Base-by-base conservation (phyloP, 23 tunicate species). In the Phallusia fumigata region DNA sequence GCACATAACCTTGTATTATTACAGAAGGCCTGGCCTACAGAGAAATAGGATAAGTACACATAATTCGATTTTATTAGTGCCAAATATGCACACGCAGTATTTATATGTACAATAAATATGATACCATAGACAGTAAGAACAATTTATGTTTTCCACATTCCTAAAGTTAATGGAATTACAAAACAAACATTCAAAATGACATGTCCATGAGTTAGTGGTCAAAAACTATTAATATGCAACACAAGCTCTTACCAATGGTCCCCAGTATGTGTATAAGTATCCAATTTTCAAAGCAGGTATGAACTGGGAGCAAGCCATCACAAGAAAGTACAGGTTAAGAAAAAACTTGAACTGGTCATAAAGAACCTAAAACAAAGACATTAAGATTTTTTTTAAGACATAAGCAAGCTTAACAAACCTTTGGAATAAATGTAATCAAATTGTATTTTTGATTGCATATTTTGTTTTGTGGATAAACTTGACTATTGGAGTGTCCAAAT, bases 271-370 rank as follows among this genome's bases (percentile, higher is more conserved):
- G 86, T 94, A 94, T 35, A 94, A 35, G 53, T 84, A 94, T 0
- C 98, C 98, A 21, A 94, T 90, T 78, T 89, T 89, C 18, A 94
- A 79, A 13, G 84, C 89, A 10, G 98, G 98, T 50, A 94, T 79
- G 75, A 94, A 94, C 76, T 94, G 98, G 15, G 98, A 85, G 49
- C 94, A 94, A 34, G 98, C 94, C 86, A 94, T 83, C 22, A 86
- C 65, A 35, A 94, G 87, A 79, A 94, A 94, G 49, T 94, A 94
- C 16, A 94, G 75, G 79, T 94, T 94, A 32, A 94, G 84, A 64
- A 94, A 94, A 64, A 89, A 94, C 81, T 94, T 94, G 85, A 94
- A 94, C 80, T 94, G 98, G 64, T 94, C 83, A 85, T 89, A 94
- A 33, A 94, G 83, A 33, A 94, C 97, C 97, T 93, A 76, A 30